phyloP scores from a whole-genome alignment of 2,888 invertebrate species.

The Patella ulyssiponensis region DNA sequence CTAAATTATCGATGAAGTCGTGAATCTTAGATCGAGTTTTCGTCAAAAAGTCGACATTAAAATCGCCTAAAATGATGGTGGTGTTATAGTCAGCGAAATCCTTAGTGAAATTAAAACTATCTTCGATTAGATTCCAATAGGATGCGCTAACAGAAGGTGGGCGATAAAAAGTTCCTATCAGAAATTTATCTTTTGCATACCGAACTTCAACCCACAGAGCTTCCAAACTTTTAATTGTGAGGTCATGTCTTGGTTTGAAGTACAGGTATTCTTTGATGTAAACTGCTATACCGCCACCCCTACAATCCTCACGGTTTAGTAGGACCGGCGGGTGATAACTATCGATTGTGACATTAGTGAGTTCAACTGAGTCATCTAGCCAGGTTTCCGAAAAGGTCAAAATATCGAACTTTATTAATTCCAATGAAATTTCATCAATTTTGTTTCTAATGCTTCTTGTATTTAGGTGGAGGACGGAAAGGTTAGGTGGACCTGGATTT shows the following conservation, averaged over 20 bases:
- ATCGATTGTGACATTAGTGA: neutral
- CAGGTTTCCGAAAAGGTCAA: constrained; percentile 6
- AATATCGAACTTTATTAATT: neutral
- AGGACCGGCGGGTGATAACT: neutral
- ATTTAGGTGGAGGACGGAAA: neutral
- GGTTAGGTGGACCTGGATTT: neutral
- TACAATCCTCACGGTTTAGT: neutral
- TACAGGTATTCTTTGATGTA: neutral
- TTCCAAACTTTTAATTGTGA: neutral
- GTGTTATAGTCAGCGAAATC: neutral
- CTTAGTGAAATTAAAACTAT: constrained; percentile 1
- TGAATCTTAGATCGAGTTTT: too few species aligned
- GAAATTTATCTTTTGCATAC: too few species aligned
- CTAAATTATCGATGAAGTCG: too few species aligned
- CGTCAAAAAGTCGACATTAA: constrained; percentile 5
- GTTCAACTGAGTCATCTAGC: neutral
- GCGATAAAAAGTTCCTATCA: neutral
- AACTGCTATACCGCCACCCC: neutral
- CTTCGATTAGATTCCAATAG: neutral
- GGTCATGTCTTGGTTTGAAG: constrained; percentile 8
- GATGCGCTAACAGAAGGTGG: neutral
- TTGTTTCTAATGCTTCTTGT: neutral
- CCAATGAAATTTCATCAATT: neutral
- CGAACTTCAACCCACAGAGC: neutral
- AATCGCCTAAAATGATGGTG: neutral